Evolutionary conservation across 2,113 vertebrate species (phyloP).

Genomic region (Apus apus): DNA sequence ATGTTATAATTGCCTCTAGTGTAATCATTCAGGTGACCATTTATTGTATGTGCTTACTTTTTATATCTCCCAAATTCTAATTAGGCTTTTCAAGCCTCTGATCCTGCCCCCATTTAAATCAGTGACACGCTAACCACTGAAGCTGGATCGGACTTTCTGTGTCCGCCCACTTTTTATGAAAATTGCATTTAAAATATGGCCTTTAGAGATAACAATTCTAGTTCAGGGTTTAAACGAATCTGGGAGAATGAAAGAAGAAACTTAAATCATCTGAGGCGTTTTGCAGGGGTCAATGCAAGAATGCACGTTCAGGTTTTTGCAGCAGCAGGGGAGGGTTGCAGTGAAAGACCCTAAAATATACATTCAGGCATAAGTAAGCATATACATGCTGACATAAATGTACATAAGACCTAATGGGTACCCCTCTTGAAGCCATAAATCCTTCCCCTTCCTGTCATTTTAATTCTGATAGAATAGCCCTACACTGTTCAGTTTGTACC

Average conservation of each 20-base stretch:
- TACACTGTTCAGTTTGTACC: not conserved
- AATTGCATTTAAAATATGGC: not conserved
- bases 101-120: not conserved
- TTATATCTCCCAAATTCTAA: not conserved
- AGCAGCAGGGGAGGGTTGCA: not conserved
- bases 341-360: not conserved
- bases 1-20: not conserved
- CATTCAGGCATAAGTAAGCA: not conserved
- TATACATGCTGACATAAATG: not conserved
- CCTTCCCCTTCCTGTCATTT: not conserved
- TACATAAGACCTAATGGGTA: not conserved
- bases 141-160: not conserved
- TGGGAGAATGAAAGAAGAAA: not conserved
- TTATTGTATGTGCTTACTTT: not conserved
- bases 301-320: not conserved
- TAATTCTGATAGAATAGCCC: not conserved
- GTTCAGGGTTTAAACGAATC: not conserved
- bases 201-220: conserved; percentile 5
- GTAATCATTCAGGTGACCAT: not conserved
- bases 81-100: not conserved
- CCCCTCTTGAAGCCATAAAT: not conserved
- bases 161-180: not conserved
- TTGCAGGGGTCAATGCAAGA: not conserved
- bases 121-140: not conserved
- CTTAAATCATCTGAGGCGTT: not conserved